Conservation (phyloP, 1,140 invertebrate species). For the Metopolophium dirhodum region DNA sequence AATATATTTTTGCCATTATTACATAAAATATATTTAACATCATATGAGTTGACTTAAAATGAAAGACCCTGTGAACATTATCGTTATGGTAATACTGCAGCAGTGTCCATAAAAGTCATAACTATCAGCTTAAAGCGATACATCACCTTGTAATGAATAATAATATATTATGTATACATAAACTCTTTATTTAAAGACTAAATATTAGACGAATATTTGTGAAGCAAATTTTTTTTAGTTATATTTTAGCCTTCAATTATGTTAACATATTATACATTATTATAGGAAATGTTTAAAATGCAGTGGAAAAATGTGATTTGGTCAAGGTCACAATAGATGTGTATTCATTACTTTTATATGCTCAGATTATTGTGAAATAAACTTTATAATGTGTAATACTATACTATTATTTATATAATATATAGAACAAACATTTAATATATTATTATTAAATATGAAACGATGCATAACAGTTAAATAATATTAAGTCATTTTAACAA, state of each 20-base stretch:
- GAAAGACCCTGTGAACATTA: neutral
- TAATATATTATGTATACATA: neutral
- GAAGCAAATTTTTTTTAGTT: constrained; percentile 8
- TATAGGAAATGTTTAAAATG: neutral
- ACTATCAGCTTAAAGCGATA: neutral
- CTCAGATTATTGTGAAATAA: neutral
- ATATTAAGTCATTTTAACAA: neutral
- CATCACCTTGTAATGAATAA: constrained; percentile 21
- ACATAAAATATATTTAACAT: neutral
- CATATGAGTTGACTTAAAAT: neutral
- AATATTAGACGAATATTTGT: neutral
- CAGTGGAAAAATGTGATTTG: neutral
- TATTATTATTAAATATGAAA: neutral
- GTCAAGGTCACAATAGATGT: constrained; percentile 17
- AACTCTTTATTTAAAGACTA: neutral
- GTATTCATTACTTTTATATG: constrained; percentile 10
- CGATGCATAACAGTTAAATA: neutral
- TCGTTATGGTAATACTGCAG: neutral
- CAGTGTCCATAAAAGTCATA: neutral
- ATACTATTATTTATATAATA: neutral
- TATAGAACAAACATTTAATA: neutral
- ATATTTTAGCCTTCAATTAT: constrained; percentile 12
- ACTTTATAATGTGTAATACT: neutral
- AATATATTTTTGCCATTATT: neutral
- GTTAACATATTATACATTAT: neutral